Evolutionary conservation across 1,140 invertebrate species (phyloP), one percentile per base, ranked within the genome.

Genomic region (Camponotus pennsylvanicus): DNA sequence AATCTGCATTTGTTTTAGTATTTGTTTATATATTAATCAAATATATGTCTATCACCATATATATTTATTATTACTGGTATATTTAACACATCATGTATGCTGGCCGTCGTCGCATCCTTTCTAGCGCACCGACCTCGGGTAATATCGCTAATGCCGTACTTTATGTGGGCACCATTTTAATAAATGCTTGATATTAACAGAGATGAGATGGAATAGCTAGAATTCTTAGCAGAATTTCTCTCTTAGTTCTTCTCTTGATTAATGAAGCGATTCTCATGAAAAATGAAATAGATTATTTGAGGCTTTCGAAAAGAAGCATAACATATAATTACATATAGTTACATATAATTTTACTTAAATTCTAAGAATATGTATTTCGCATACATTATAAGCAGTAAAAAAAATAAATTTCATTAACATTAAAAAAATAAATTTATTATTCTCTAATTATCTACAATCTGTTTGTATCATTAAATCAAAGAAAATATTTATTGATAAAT

Each of bases 161-260:
- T 73, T 75, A 73, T 18, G 52, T 45, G 79, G 27, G 27, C 21
- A 61, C n/a, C 67, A 34, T 82, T 82, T 73, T 86, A 84, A 84
- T 83, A 37, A 21, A 21, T 70, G 64, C 55, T 40, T 27, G 49
- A 59, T 34, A 88, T 71, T 78, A 52, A 11, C 61, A 27, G 15
- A 73, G 42, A 63, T 49, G 9, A 55, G 55, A 75, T 49, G 63
- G 45, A 70, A 61, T 3, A 34, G 8, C 11, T 15, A 42, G 73
- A 85, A 85, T 85, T 64, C 61, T 66, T 34, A 49, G 40, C 32
- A 75, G 64, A 86, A 86, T 86, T 61, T 61, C 27, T 27, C 27
- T 27, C 27, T 27, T 27, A 27, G 27, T 27, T 27, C 57, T 49
- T 64, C 52, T 37, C 55, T 9, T 34, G n/a, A 21, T 34, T 83